Base-by-base conservation (phyloP, 35 echinoderm and acorn worm genomes). In the Nesometra sesokonis region DNA sequence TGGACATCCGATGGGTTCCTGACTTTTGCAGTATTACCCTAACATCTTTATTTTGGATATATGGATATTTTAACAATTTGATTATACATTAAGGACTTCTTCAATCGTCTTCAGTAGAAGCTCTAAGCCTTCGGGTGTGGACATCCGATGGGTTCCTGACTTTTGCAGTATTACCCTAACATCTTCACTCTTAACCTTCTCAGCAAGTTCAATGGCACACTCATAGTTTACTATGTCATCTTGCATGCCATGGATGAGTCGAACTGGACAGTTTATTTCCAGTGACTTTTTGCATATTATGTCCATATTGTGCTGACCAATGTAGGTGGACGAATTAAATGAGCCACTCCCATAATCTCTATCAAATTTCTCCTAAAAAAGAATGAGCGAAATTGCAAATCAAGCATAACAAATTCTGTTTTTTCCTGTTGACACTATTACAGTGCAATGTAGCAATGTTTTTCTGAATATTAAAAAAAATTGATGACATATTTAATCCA, bases 231-330 rank as follows among this genome's bases (percentile, higher is more conserved):
- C 87, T 15, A 82, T 77, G 77, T 93, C 92, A 34, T 93, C 92
- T 76, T 84, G 33, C 88, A 93, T 93, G 13, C 92, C 92, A 33
- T 93, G 92, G n/a, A 93, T 85, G 0, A 93, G 81, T 30, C 92
- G n/a, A 19, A 90, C 47, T 0, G 88, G 92, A 23, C 86, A 82
- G 19, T 32, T 82, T 17, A 93, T 82, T 23, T 47, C 33, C n/a
- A 93, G 17, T 9, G 76, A 57, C 5, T 90, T 76, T 13, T 79
- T 33, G 9, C 11, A 11, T 2, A 67, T 13, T 67, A 67, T 9
- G 2, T 67, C 52, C 23, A 5, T 5, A 27, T 67, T 67, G 9
- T 67, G 52, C 23, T 67, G 8, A 19, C 90, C 85, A 21, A 90
- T 37, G 27, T 87, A 93, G 23, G 38, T 43, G n/a, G n/a, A n/a